phyloP scores from a whole-genome alignment of 2,888 invertebrate genomes.

The Ormyrus rosae region DNA sequence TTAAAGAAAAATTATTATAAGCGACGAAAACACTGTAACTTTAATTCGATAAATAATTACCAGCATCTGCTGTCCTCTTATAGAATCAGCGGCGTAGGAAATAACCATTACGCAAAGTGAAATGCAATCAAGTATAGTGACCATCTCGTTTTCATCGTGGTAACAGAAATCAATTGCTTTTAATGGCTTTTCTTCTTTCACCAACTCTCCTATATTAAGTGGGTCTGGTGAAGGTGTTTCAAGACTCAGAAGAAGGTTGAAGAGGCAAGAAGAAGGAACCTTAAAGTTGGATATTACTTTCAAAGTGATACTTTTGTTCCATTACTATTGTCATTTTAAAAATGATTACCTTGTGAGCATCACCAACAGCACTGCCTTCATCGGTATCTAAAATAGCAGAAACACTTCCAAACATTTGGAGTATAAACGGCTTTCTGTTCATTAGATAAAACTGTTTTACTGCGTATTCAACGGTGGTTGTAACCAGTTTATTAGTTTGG shows the following conservation, averaged over 20 bases:
- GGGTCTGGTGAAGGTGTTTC: conserved; percentile 97
- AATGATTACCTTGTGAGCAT: conserved; percentile 88
- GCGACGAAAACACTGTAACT: neutral
- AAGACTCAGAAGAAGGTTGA: conserved; percentile 92
- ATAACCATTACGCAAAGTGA: conserved; percentile 99
- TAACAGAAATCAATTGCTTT: conserved; percentile 99
- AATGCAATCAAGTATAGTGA: conserved; percentile 96
- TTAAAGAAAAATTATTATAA: conserved; percentile 20
- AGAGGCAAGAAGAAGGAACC: conserved; percentile 94
- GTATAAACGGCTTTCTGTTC: conserved; percentile 97
- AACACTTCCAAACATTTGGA: conserved; percentile 99
- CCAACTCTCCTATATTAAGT: conserved; percentile 92
- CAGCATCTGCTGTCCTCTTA: conserved; percentile 93
- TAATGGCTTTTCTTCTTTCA: conserved; percentile 93
- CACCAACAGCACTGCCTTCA: conserved; percentile 90
- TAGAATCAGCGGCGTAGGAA: conserved; percentile 97
- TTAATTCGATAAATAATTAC: conserved; percentile 75
- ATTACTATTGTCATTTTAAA: neutral
- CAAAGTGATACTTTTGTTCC: neutral
- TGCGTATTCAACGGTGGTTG: conserved; percentile 97
- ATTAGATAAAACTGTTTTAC: conserved; percentile 99
- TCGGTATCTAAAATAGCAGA: conserved; percentile 97
- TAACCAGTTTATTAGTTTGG: conserved; percentile 96
- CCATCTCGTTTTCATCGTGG: conserved; percentile 97
- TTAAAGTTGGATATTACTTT: conserved; percentile 66